Percentiles rank a stretch among this genome's conserved stretches.
Evolutionary conservation across 1,140 invertebrate genomes (phyloP).

Genomic region (Lepidurus apus): DNA sequence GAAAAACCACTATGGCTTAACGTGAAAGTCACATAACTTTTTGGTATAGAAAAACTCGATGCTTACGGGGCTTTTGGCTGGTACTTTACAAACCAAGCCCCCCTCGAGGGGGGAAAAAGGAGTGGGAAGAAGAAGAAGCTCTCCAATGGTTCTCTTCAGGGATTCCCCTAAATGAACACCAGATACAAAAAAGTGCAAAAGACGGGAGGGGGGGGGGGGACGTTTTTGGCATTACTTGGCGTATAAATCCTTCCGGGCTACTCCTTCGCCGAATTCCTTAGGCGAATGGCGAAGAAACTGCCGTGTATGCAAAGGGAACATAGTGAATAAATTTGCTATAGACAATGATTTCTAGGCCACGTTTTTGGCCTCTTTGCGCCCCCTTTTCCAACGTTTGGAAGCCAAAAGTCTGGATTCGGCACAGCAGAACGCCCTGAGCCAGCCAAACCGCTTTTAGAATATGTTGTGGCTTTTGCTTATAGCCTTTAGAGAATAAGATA

Average conservation of each 20-base stretch:
- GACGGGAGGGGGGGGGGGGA: no score
- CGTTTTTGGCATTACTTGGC: no score
- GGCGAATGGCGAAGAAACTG: no score
- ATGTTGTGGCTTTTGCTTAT: neutral
- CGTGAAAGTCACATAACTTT: slow-evolving; percentile 14
- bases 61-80: neutral
- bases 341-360: slow-evolving; percentile 1
- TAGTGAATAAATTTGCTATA: neutral
- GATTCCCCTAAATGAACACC: neutral
- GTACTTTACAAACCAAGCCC: neutral
- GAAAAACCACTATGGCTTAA: neutral
- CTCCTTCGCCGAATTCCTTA: neutral
- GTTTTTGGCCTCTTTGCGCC: neutral
- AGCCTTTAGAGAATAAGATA: neutral
- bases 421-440: slow-evolving; percentile 12
- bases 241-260: neutral
- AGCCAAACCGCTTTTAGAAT: neutral
- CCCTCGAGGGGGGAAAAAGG: neutral
- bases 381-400: neutral
- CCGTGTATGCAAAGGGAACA: no score
- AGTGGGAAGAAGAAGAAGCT: neutral
- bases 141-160: neutral
- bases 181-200: no score
- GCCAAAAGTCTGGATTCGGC: neutral
- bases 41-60: neutral